A percentile compares a stretch with the other conserved stretches of the same genome.
Evolutionary conservation across 1,140 invertebrate species (phyloP).

Genomic region (Drosophila aff.): DNA sequence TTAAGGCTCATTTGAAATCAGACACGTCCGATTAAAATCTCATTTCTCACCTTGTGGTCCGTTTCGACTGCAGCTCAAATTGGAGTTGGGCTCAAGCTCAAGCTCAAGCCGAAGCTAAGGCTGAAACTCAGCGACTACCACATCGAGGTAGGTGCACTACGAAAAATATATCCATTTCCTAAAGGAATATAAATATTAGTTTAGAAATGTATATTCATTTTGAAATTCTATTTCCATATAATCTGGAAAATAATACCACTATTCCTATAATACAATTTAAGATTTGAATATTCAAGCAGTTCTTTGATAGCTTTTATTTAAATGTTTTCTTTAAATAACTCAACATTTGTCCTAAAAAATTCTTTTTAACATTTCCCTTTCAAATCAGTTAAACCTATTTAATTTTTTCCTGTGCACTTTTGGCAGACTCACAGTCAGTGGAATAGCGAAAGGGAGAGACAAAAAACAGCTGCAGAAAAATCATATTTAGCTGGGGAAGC

Average conservation of each 20-base stretch:
- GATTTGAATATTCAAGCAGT: not conserved
- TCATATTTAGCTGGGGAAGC: conserved; percentile 66
- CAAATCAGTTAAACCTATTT: too few relatives aligned
- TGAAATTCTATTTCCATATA: accelerated
- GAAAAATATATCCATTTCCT: not conserved
- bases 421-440: conserved; percentile 29
- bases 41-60: conserved; percentile 85
- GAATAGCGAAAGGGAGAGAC: conserved; percentile 51
- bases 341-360: not conserved
- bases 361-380: not conserved
- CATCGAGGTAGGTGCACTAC: conserved; percentile 21
- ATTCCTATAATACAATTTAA: not conserved
- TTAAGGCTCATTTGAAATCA: conserved; percentile 85
- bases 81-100: conserved; percentile 57
- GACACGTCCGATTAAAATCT: conserved; percentile 85
- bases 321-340: not conserved
- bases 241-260: not conserved
- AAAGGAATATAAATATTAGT: not conserved
- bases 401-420: conserved; percentile 1
- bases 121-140: conserved; percentile 17
- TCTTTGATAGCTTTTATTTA: not conserved
- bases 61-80: conserved; percentile 69
- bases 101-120: conserved; percentile 17
- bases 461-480: conserved; percentile 75
- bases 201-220: not conserved